Evolutionary conservation across 1,140 invertebrate genomes (phyloP).

Genomic region (Drosophila parvula): DNA sequence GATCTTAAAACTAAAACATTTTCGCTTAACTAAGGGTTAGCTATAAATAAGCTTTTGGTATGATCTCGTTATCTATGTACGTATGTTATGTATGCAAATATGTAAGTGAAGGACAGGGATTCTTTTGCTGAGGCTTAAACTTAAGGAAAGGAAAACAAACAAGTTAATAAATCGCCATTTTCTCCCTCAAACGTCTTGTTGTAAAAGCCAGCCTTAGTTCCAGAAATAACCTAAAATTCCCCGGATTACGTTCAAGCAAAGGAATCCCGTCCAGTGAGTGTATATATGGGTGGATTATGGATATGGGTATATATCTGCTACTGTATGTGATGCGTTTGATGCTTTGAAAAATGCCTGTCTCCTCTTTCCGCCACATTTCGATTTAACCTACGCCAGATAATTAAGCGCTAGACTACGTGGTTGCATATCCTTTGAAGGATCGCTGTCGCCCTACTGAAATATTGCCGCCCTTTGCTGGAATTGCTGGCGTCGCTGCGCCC

Average conservation of each 20-base stretch:
- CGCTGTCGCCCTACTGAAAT: constrained; percentile 85
- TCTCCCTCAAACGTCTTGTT: neutral
- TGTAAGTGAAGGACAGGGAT: constrained; percentile 27
- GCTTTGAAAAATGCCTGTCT: constrained; percentile 64
- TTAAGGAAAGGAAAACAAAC: neutral
- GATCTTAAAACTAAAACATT: constrained; percentile 38
- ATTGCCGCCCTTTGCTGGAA: constrained; percentile 93
- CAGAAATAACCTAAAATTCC: neutral
- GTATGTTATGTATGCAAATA: constrained; percentile 50
- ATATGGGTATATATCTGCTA: constrained; percentile 45
- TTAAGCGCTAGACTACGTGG: constrained; percentile 65
- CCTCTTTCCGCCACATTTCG: constrained; percentile 43
- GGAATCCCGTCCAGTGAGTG: neutral
- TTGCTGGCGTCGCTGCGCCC: constrained; percentile 88
- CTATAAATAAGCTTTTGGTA: constrained; percentile 72
- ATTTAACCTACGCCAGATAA: constrained; percentile 74
- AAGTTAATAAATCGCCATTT: constrained; percentile 1
- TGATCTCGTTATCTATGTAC: constrained; percentile 61
- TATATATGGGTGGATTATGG: constrained; percentile 39
- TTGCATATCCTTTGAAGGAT: neutral
- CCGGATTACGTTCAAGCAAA: neutral
- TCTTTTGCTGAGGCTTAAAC: neutral
- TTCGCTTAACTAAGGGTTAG: constrained; percentile 55
- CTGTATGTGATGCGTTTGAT: constrained; percentile 35
- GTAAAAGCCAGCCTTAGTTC: neutral